Base-by-base conservation (phyloP, 2,888 invertebrate species). In the Neoaliturus tenellus region DNA sequence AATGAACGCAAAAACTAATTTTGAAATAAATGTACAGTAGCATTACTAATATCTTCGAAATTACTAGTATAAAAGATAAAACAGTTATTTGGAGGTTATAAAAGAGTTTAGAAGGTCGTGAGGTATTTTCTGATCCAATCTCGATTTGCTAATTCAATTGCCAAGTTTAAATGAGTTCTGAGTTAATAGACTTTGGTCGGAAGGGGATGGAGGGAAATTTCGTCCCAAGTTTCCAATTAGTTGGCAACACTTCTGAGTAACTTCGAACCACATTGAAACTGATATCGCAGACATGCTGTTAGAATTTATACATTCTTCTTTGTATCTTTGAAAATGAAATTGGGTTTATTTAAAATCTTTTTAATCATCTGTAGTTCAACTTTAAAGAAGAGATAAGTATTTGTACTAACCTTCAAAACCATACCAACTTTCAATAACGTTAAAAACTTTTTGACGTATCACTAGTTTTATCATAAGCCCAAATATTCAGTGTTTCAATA, bases 101-200 rank as follows among this genome's bases (percentile, higher is more conserved):
- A 71, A 71, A 39, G 71, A 71, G 67, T 71, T 71, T 10, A 69
- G 33, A 25, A 71, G 39, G n/a, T 39, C 39, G 71, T 71, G 39
- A n/a, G 5, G 41, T 4, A 39, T 8, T 39, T 35, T 39, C 39
- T 39, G 71, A 71, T 71, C 71, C 71, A 71, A 71, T 39, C 71
- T 71, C 6, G 71, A 71, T 71, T 71, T 39, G 71, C 39, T 71
- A 71, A 71, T 71, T 71, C 71, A 71, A 71, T 71, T 71, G 71
- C 71, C 35, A 71, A 71, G 39, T 67, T 71, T 71, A 71, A 71
- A 71, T 71, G 71, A 71, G 71, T 71, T 71, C 39, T 71, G 71
- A 71, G 71, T 71, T 71, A 71, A 71, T 71, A 39, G 71, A 71
- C 71, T 71, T 10, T 28, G 31, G 55, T 23, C 6, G 28, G 51